Evolutionary conservation across 2,113 vertebrate species (phyloP).

Genomic region (Xiphias gladius): DNA sequence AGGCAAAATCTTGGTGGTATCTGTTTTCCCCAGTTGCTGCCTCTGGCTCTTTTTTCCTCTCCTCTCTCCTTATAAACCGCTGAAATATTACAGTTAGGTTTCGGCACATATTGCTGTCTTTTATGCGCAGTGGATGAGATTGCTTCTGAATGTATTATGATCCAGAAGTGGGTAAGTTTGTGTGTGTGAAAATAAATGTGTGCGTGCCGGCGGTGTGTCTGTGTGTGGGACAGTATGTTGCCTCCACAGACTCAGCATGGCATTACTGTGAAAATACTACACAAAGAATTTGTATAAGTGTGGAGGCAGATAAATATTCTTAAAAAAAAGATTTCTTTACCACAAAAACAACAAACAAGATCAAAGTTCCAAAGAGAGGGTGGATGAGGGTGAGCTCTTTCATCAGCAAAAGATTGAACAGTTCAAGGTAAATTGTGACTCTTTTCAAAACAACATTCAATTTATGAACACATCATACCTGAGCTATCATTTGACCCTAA

Average conservation of each 20-base stretch:
- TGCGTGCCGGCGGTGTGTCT: slow-evolving; percentile 27
- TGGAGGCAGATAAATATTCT: slow-evolving; percentile 37
- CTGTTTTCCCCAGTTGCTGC: slow-evolving; percentile 72
- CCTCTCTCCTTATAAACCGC: slow-evolving; percentile 69
- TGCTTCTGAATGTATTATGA: slow-evolving; percentile 76
- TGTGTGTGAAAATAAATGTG: slow-evolving; percentile 34
- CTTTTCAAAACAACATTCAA: slow-evolving; percentile 24
- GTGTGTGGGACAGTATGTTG: slow-evolving; percentile 36
- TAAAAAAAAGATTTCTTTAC: slow-evolving; percentile 36
- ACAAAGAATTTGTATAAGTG: slow-evolving; percentile 21
- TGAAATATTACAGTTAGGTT: slow-evolving; percentile 77
- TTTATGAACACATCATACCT: slow-evolving; percentile 32
- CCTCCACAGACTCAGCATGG: slow-evolving; percentile 33
- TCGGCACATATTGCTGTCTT: slow-evolving; percentile 74
- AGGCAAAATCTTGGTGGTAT: slow-evolving; percentile 68
- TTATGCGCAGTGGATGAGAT: slow-evolving; percentile 66
- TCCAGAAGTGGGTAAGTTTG: slow-evolving; percentile 56
- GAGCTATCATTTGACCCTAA: slow-evolving; percentile 10
- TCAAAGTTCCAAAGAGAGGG: slow-evolving; percentile 2
- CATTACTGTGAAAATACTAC: slow-evolving; percentile 43
- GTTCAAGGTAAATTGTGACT: slow-evolving; percentile 54
- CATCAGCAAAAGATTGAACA: slow-evolving; percentile 36
- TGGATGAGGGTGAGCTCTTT: slow-evolving; percentile 30
- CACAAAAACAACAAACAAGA: slow-evolving; percentile 6
- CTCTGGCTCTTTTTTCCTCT: slow-evolving; percentile 66